Conservation (phyloP, 2,113 vertebrate species). For the Varanus salvator region DNA sequence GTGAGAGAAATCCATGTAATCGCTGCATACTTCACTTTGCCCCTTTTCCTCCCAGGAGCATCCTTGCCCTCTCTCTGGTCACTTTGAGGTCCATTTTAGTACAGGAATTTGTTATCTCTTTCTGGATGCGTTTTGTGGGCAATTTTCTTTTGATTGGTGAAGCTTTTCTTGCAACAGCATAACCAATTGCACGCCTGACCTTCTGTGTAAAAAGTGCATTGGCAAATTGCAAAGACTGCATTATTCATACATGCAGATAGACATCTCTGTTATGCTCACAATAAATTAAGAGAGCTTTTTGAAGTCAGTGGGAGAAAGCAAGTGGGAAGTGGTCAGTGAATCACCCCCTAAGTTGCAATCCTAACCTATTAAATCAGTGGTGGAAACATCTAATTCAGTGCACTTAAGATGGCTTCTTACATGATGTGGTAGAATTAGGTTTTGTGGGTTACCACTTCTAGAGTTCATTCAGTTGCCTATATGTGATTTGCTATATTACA, state of each 20-base stretch:
- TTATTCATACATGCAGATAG: not conserved
- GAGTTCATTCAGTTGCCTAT: not conserved
- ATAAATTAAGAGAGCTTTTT: not conserved
- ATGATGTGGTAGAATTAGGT: not conserved
- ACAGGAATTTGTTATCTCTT: not conserved
- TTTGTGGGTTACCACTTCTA: slow-evolving; percentile 27
- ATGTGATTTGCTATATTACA: not conserved
- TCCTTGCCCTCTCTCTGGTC: not conserved
- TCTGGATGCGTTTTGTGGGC: not conserved
- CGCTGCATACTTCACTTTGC: not conserved
- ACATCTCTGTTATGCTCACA: not conserved
- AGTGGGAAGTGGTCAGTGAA: slow-evolving; percentile 9
- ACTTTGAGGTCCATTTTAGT: not conserved
- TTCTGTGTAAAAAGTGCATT: not conserved
- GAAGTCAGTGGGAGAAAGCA: not conserved
- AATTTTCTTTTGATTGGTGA: not conserved
- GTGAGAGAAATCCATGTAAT: not conserved
- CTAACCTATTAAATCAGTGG: slow-evolving; percentile 8
- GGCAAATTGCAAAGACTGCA: not conserved
- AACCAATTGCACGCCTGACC: not conserved
- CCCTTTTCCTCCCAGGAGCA: not conserved
- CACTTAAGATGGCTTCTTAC: slow-evolving; percentile 5
- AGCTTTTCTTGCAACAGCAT: not conserved
- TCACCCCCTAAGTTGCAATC: not conserved
- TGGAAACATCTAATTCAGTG: slow-evolving; percentile 1